Conservation (phyloP, 2,888 invertebrate species). For the Lepidocyrtoides sp. region DNA sequence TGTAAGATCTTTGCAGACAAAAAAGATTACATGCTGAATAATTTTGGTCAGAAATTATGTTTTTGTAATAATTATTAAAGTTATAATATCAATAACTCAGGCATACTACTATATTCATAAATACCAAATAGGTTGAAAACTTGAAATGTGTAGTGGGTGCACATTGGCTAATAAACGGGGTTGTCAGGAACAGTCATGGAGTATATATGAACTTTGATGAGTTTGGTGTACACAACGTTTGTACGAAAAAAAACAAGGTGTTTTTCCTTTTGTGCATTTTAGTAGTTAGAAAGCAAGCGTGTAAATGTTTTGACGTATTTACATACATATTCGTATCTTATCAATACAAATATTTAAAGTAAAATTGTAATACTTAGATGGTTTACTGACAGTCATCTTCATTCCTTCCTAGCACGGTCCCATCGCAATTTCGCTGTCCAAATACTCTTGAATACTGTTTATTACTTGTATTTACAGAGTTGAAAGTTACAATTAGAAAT, state of each 20-base stretch:
- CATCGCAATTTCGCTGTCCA: conserved; percentile 66
- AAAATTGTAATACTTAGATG: not conserved
- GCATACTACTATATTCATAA: not conserved
- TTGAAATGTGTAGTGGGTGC: too few relatives aligned
- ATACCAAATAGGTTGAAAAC: not conserved
- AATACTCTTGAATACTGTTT: conserved; percentile 10
- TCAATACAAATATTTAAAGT: not conserved
- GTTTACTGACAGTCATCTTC: conserved; percentile 57
- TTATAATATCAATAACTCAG: conserved; percentile 33
- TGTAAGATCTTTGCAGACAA: conserved; percentile 8
- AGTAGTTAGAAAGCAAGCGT: not conserved
- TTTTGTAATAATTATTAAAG: not conserved
- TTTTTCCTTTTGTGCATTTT: not conserved
- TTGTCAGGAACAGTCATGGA: not conserved
- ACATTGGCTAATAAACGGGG: too few relatives aligned
- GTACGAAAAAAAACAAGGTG: not conserved
- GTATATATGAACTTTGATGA: too few relatives aligned
- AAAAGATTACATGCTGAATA: not conserved
- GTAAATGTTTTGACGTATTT: not conserved
- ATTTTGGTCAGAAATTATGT: not conserved
- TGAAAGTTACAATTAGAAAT: not conserved
- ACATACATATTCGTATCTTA: not conserved
- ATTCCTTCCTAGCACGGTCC: conserved; percentile 68
- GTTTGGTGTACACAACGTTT: too few relatives aligned
- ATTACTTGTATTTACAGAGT: conserved; percentile 2